Evolutionary conservation across 2,888 invertebrate species (phyloP), one percentile per base, ranked within the genome.

Genomic region (Isoperla grammatica): DNA sequence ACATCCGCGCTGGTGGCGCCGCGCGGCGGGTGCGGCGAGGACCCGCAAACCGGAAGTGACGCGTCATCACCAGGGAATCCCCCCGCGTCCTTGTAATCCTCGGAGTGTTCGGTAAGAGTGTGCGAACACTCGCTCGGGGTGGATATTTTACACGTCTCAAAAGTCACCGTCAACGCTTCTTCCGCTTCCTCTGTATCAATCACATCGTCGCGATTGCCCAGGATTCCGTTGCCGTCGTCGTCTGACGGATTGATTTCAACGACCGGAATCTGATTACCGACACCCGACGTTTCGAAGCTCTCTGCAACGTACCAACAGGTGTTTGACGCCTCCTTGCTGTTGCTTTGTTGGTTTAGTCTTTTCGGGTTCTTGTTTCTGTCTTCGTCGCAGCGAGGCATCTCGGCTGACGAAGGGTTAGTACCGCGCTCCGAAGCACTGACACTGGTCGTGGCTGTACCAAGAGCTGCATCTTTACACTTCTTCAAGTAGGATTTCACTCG

Each of bases 401-500:
- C 19, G 11, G 15, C 19, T 19, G 11, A 45, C 5, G 42, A 40
- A 12, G 42, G 4, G 42, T 12, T 40, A 3, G 42, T 5, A 6
- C 5, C 11, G 11, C 5, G 4, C 19, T 45, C 45, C 15, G 15
- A 17, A 45, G 17, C 9, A 6, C 13, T 6, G 12, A 37, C 2
- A 17, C 49, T 9, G 19, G 17, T 19, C 35, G 15, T 19, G 49
- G 11, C 43, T 45, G 29, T 48, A n/a, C 72, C 71, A 6, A 80
- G 68, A 1, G 74, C 80, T 50, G 74, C 80, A 56, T 76, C 78
- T 69, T 79, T 80, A 68, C 79, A 80, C 53, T 72, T 74, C 67
- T 76, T 77, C 54, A 80, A 68, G 67, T 79, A 80, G 64, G 75
- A 79, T 69, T 79, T 80, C 19, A 80, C 79, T 53, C 77, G 75